Percentiles rank a stretch among this genome's conserved stretches.
Evolutionary conservation across 2,797 vertebrate genomes (phyloP).

Genomic region (Poecilia picta): DNA sequence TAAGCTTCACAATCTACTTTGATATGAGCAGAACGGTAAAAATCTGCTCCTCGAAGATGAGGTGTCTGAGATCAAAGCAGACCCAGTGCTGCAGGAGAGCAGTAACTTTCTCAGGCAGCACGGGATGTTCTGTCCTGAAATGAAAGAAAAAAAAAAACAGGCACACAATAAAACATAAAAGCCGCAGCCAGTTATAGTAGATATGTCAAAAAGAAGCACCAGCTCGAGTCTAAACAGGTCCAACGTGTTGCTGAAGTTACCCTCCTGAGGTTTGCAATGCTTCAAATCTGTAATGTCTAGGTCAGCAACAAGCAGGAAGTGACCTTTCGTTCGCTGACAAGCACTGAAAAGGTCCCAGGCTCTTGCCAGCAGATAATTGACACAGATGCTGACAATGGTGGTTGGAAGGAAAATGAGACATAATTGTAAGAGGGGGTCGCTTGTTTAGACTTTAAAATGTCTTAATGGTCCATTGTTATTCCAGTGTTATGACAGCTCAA

Average conservation of each 20-base stretch:
- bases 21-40: conserved; percentile 45
- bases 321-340: conserved; percentile 64
- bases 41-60: conserved; percentile 55
- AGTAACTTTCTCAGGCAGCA: conserved; percentile 40
- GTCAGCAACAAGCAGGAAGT: conserved; percentile 6
- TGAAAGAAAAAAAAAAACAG: neutral
- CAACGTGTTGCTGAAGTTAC: conserved; percentile 3
- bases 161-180: conserved; percentile 14
- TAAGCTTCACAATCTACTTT: conserved; percentile 47
- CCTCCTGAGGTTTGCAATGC: conserved; percentile 25
- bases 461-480: conserved; percentile 39
- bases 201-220: conserved; percentile 15
- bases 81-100: conserved; percentile 40
- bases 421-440: conserved; percentile 16
- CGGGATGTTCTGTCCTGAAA: conserved; percentile 46
- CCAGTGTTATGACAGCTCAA: conserved; percentile 59
- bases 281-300: conserved; percentile 15
- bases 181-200: conserved; percentile 20
- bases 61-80: conserved; percentile 61
- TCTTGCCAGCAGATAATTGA: conserved; percentile 39
- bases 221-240: conserved; percentile 9
- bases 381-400: conserved; percentile 16
- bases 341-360: conserved; percentile 59
- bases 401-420: neutral
- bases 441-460: conserved; percentile 38